A percentile compares a stretch with the other conserved stretches of the same genome.
Evolutionary conservation across 1,140 invertebrate species (phyloP).

Genomic region (Neodiprion fabricii): DNA sequence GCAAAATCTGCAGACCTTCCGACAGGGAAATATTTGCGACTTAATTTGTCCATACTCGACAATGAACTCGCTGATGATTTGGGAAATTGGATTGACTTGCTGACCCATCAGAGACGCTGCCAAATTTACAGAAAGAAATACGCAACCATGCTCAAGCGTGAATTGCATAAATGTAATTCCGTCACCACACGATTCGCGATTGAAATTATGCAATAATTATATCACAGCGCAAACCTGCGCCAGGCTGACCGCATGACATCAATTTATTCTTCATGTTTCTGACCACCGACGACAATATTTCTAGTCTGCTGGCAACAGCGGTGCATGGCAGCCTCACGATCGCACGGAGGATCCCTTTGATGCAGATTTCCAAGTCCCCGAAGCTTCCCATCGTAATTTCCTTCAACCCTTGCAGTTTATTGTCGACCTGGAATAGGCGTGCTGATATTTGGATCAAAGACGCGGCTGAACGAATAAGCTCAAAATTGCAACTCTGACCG

Average conservation of each 20-base stretch:
- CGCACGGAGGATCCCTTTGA: not conserved
- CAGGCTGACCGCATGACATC: not conserved
- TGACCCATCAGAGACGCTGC: not conserved
- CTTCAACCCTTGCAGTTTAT: not conserved
- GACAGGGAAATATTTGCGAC: not conserved
- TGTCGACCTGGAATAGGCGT: not conserved
- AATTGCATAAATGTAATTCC: too few relatives aligned
- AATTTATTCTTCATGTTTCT: not conserved
- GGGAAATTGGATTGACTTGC: constrained; percentile 1
- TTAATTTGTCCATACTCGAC: not conserved
- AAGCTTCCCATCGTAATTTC: not conserved
- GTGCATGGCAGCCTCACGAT: not conserved
- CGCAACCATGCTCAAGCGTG: too few relatives aligned
- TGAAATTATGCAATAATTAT: too few relatives aligned
- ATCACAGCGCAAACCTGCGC: not conserved
- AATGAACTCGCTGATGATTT: not conserved
- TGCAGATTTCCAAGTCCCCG: not conserved
- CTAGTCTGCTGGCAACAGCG: not conserved
- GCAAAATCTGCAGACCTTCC: not conserved
- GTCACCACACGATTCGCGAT: too few relatives aligned
- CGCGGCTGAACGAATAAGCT: too few relatives aligned
- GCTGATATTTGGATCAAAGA: too few relatives aligned
- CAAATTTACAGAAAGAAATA: too few relatives aligned
- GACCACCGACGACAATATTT: not conserved
- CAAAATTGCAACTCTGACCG: too few relatives aligned